These are phyloP conservation scores for Piezodorus guildinii DNA, from an alignment of 1,140 invertebrate species.

Conservation along the genomic window DNA sequence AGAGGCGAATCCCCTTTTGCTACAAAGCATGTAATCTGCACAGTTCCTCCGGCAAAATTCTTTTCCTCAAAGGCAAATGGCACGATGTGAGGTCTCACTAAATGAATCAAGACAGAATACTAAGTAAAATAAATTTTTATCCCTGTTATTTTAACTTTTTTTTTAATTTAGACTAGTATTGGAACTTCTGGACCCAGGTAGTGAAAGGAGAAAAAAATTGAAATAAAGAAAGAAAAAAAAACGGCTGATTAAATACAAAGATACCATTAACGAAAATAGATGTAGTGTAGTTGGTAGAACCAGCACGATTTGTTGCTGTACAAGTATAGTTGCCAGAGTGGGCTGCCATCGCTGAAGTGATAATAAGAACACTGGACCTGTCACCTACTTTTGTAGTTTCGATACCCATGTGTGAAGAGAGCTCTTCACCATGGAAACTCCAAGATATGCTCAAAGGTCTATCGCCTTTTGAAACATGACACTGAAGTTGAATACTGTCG, in stretches of 20 bases:
- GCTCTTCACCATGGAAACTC: slow-evolving; percentile 40
- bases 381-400: slow-evolving; percentile 30
- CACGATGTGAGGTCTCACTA: slow-evolving; percentile 49
- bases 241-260: not conserved
- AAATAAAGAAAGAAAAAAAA: no score
- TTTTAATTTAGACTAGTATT: no score
- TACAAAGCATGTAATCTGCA: slow-evolving; percentile 28
- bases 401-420: slow-evolving; percentile 31
- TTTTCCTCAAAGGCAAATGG: slow-evolving; percentile 50
- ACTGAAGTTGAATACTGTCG: slow-evolving; percentile 35
- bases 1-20: slow-evolving; percentile 28
- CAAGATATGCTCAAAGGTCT: slow-evolving; percentile 49
- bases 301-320: slow-evolving; percentile 28
- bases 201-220: no score
- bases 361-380: slow-evolving; percentile 39
- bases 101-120: slow-evolving; percentile 23
- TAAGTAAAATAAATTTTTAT: no score
- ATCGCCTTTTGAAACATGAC: slow-evolving; percentile 50
- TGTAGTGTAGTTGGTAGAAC: slow-evolving; percentile 41
- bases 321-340: slow-evolving; percentile 31
- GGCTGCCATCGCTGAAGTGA: slow-evolving; percentile 37
- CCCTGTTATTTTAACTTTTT: no score
- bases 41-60: slow-evolving; percentile 42
- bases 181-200: no score
- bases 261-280: slow-evolving; percentile 61